Conservation (phyloP, 2,797 vertebrate species). For the Pipistrellus pygmaeus region DNA sequence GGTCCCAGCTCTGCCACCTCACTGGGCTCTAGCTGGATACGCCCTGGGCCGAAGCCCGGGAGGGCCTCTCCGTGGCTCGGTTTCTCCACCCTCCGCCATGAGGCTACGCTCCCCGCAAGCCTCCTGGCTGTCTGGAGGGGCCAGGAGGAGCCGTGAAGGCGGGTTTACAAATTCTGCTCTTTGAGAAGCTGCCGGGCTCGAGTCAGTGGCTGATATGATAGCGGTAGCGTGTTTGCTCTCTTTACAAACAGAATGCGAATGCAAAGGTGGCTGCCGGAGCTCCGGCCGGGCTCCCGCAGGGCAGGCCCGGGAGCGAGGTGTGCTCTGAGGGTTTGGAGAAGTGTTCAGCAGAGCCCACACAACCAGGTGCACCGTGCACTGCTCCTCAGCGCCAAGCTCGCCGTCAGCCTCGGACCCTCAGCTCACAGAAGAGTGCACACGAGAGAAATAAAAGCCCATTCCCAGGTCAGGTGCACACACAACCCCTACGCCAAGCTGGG, state of each 20-base stretch:
- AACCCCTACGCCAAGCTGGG: conserved; percentile 84
- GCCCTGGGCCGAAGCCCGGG: conserved; percentile 10
- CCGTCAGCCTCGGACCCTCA: conserved; percentile 79
- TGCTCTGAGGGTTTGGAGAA: conserved; percentile 77
- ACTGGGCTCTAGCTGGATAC: conserved; percentile 4
- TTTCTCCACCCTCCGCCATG: not conserved
- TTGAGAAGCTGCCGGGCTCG: conserved; percentile 22
- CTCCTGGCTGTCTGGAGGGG: conserved; percentile 1
- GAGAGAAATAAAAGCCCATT: conserved; percentile 82
- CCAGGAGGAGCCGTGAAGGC: not conserved
- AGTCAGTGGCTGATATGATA: conserved; percentile 43
- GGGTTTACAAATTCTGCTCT: not conserved
- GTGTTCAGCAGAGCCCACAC: conserved; percentile 78
- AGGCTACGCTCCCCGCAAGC: not conserved
- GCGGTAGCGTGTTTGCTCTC: conserved; percentile 59
- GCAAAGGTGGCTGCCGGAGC: conserved; percentile 62
- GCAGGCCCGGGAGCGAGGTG: conserved; percentile 62
- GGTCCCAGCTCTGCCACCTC: conserved; percentile 29
- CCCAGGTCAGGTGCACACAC: conserved; percentile 82
- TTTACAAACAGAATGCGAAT: conserved; percentile 66
- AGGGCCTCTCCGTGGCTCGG: not conserved
- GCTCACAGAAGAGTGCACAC: conserved; percentile 83
- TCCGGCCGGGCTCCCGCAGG: conserved; percentile 30
- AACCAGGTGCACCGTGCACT: conserved; percentile 77
- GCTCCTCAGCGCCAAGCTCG: conserved; percentile 81